phyloP scores from a whole-genome alignment of 1,140 invertebrate genomes.

The Panulirus ornatus region DNA sequence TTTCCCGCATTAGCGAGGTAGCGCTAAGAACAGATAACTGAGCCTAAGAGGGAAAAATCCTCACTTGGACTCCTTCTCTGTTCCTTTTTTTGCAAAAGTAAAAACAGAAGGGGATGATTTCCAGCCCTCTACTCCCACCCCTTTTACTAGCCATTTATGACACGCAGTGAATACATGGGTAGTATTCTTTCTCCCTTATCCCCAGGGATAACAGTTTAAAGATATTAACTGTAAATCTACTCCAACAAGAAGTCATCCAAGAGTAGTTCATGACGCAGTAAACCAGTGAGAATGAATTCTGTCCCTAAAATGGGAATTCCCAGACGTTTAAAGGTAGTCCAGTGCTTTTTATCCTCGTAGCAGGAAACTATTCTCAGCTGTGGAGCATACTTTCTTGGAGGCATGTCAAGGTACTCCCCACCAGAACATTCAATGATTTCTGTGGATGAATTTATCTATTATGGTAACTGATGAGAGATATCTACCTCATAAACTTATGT shows the following conservation, averaged over 20 bases:
- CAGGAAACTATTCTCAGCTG: slow-evolving; percentile 68
- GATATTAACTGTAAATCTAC: not conserved
- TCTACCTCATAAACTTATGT: not conserved
- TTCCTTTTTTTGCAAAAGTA: too few relatives aligned
- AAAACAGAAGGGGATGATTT: too few relatives aligned
- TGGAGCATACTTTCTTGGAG: slow-evolving; percentile 51
- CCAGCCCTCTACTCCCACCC: too few relatives aligned
- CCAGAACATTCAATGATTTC: slow-evolving; percentile 71
- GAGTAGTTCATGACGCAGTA: slow-evolving; percentile 60
- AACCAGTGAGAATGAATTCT: slow-evolving; percentile 71
- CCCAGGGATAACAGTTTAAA: not conserved
- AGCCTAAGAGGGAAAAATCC: too few relatives aligned
- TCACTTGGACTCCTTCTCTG: too few relatives aligned
- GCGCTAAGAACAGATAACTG: too few relatives aligned
- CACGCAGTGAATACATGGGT: too few relatives aligned
- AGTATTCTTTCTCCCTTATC: too few relatives aligned
- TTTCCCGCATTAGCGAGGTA: too few relatives aligned
- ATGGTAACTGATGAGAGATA: too few relatives aligned
- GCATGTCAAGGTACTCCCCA: slow-evolving; percentile 67
- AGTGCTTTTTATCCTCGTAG: slow-evolving; percentile 54
- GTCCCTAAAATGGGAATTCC: slow-evolving; percentile 67
- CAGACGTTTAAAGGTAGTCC: slow-evolving; percentile 59
- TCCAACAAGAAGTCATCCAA: slow-evolving; percentile 50
- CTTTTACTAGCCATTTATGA: too few relatives aligned
- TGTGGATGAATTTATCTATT: slow-evolving; percentile 25